Base-by-base conservation (phyloP, 37 sponge, comb jelly and placozoan species). In the Aplysina aerophoba region DNA sequence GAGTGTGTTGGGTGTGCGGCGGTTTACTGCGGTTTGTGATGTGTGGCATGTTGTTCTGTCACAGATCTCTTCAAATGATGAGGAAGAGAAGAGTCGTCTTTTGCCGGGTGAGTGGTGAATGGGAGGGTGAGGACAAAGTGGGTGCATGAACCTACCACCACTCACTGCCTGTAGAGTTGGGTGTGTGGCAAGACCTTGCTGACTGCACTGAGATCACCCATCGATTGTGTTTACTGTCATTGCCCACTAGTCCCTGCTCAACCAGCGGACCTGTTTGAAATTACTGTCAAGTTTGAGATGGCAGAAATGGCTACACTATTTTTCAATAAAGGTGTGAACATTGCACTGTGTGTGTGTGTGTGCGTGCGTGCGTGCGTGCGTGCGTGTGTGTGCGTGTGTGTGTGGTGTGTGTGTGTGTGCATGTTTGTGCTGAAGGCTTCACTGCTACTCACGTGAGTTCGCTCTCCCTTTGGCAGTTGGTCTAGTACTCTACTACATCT, bases 401-500 rank as follows among this genome's bases (percentile, higher is more conserved):
- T 44, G 50, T 44, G 50, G 50, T 44, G 50, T 44, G 50, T 44
- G 8, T 44, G 50, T 44, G 50, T 44, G 50, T 44, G 8, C 50
- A 44, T 44, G 50, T 11, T 8, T 44, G 50, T 44, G 50, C 6
- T 63, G 65, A 13, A 63, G 4, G 65, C 65, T n/a, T n/a, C n/a
- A n/a, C n/a, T n/a, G n/a, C n/a, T n/a, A n/a, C n/a, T n/a, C n/a
- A n/a, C n/a, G n/a, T n/a, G n/a, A n/a, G n/a, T n/a, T n/a, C n/a
- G n/a, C n/a, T 34, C 64, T 56, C 33, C 63, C 11, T 22, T 68
- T 74, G 89, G 35, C 77, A 97, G 96, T 93, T 74, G 98, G 98
- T 0, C 74, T 95, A 15, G 57, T 94, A 28, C 57, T 95, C 68
- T 99, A 96, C 90, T 99, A 99, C 87, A 40, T 99, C 15, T 74